Conservation (phyloP, 2,888 invertebrate genomes). For the Catocala nupta region DNA sequence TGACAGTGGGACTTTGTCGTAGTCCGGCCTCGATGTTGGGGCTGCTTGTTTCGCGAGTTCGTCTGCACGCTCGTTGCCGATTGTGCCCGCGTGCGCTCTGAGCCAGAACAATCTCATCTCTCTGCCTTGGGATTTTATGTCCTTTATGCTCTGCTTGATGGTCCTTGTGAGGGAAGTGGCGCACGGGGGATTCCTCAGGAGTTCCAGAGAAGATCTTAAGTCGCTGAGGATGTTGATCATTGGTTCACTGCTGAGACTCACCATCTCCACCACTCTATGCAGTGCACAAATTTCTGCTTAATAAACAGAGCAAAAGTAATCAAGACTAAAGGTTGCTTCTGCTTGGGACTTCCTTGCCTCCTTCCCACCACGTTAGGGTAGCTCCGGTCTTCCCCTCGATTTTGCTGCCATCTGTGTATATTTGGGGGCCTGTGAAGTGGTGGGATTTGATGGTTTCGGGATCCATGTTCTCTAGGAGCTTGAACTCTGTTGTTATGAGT, state of each 20-base stretch:
- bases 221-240: slow-evolving; percentile 13
- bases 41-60: slow-evolving; percentile 17
- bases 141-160: slow-evolving; percentile 1
- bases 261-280: slow-evolving; percentile 1
- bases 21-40: slow-evolving; percentile 1
- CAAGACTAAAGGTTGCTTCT: slow-evolving; percentile 10
- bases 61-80: slow-evolving; percentile 21
- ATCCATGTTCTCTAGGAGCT: too few species aligned
- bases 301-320: slow-evolving; percentile 14
- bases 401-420: slow-evolving; percentile 9
- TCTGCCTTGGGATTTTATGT: neutral
- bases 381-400: slow-evolving; percentile 3
- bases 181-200: neutral
- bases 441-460: neutral
- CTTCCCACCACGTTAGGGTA: slow-evolving; percentile 11
- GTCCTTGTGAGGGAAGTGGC: slow-evolving; percentile 1
- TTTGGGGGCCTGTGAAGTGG: neutral
- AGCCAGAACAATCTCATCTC: too few species aligned
- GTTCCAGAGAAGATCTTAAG: slow-evolving; percentile 22
- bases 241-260: neutral
- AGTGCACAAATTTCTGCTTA: slow-evolving; percentile 22
- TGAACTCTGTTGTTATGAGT: too few species aligned
- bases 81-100: slow-evolving; percentile 2
- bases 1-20: slow-evolving; percentile 11
- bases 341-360: slow-evolving; percentile 1